Conservation (phyloP, 2,113 vertebrate genomes). For the Thymallus thymallus region DNA sequence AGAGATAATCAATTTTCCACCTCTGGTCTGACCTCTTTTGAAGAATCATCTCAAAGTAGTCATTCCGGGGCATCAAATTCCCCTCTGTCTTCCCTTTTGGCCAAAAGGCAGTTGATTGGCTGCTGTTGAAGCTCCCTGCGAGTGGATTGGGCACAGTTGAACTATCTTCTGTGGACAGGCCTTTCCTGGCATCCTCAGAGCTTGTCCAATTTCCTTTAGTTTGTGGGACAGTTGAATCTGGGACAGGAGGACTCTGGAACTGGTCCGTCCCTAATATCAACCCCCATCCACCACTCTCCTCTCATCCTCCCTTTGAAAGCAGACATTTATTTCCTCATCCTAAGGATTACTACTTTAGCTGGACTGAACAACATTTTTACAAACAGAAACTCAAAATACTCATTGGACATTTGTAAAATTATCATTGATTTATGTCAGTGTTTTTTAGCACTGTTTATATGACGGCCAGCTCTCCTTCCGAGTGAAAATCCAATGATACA, state of each 20-base stretch:
- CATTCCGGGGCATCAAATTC: neutral
- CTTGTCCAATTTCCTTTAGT: neutral
- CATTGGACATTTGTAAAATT: no score
- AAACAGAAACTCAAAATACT: no score
- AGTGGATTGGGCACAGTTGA: neutral
- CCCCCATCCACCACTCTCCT: neutral
- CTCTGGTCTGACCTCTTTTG: no score
- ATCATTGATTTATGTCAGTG: no score
- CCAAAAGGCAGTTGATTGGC: neutral
- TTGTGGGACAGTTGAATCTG: conserved; percentile 1
- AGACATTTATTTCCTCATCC: no score
- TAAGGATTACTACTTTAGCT: no score
- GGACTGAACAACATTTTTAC: no score
- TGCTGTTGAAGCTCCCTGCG: neutral
- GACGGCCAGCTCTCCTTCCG: neutral
- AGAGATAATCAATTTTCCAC: no score
- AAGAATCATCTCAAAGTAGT: no score
- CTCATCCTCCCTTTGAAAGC: neutral
- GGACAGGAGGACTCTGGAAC: neutral
- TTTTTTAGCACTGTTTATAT: no score
- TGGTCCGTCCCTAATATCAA: neutral
- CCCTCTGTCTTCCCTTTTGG: neutral
- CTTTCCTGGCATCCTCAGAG: neutral
- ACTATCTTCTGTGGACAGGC: no score
- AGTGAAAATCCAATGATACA: neutral